These are phyloP conservation scores for Ephialtes manifestator DNA, from an alignment of 2,888 invertebrate species.

Conservation along the genomic window DNA sequence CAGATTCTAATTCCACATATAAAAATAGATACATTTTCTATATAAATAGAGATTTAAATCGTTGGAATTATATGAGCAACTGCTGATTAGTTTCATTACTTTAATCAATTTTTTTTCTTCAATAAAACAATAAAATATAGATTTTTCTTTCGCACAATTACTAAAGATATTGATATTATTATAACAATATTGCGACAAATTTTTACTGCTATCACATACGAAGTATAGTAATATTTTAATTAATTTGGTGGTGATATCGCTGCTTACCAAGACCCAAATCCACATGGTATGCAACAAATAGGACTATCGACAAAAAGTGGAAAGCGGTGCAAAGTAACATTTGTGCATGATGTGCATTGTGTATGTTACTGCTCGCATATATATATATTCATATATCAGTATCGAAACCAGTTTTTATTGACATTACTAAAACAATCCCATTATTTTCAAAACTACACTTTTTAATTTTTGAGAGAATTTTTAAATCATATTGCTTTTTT, in stretches of 20 bases:
- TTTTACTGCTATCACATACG: slow-evolving; percentile 55
- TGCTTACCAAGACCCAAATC: slow-evolving; percentile 86
- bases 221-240: slow-evolving; percentile 50
- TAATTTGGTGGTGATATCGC: slow-evolving; percentile 72
- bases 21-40: slow-evolving; percentile 7
- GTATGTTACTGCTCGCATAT: slow-evolving; percentile 69
- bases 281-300: slow-evolving; percentile 86
- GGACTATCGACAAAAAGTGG: slow-evolving; percentile 86
- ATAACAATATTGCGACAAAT: slow-evolving; percentile 42
- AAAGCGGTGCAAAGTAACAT: slow-evolving; percentile 85
- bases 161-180: slow-evolving; percentile 33
- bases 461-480: too few species aligned
- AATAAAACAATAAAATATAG: slow-evolving; percentile 22
- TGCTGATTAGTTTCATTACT: slow-evolving; percentile 11
- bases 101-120: slow-evolving; percentile 16
- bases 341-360: slow-evolving; percentile 81
- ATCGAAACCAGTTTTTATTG: slow-evolving; percentile 77
- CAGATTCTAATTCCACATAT: neutral
- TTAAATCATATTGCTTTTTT: too few species aligned
- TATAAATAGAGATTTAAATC: slow-evolving; percentile 69
- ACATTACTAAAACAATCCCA: neutral
- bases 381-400: slow-evolving; percentile 52
- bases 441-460: too few species aligned
- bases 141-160: slow-evolving; percentile 45
- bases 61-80: slow-evolving; percentile 47